Evolutionary conservation across 2,797 vertebrate species (phyloP), one percentile per base, ranked within the genome.

Genomic region (Oreochromis mossambicus): DNA sequence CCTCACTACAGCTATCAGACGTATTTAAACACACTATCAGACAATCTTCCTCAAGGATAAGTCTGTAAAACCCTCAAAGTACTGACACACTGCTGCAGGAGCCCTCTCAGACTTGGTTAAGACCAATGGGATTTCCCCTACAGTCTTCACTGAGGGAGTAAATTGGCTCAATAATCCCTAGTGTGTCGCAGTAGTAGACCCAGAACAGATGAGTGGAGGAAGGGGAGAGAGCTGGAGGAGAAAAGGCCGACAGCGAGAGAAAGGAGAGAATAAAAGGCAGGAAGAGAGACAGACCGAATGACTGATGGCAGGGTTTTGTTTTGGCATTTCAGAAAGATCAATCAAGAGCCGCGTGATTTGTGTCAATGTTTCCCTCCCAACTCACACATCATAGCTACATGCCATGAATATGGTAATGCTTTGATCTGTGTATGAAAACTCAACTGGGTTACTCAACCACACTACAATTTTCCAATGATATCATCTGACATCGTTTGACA

Each of bases 241-340:
- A 24, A 12, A 41, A 32, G 78, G 11, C 3, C 3, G 12, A 52
- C 43, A 52, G 51, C 2, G 13, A 51, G 76, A 24, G n/a, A 46
- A 54, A 19, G 61, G 10, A 13, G 38, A 26, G 11, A 51, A 14
- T 43, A 61, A 63, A 26, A 70, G 76, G 24, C 6, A 76, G 78
- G 36, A 8, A 46, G 73, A 34, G 56, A 68, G 46, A 73, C 8
- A 14, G 26, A 73, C 36, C 10, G 9, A 54, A 21, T 84, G 61
- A 82, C 21, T 38, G 83, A 89, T 43, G 55, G 84, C 55, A 32
- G 48, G 11, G 32, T 76, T 80, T 83, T 78, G 56, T 76, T 83
- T 73, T 77, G 80, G 13, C 77, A 24, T 85, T 83, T 87, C 29
- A 38, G 5, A 82, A 78, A 50, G 51, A 84, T 90, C 84, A 86